These are phyloP conservation scores for Hermatobates lingyangjiaoensis DNA, from an alignment of 1,140 invertebrate genomes.

Conservation along the genomic window DNA sequence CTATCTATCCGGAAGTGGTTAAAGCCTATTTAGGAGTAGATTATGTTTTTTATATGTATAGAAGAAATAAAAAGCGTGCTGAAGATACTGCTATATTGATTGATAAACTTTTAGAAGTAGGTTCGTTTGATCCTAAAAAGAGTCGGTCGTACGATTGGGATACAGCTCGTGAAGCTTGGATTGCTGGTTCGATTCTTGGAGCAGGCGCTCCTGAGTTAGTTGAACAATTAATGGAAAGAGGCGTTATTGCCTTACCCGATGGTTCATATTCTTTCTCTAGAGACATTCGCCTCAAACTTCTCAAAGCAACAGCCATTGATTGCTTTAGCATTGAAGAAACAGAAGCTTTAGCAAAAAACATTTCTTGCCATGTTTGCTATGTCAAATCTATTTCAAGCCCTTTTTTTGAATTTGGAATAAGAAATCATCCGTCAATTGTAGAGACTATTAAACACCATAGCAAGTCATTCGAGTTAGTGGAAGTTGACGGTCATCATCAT, in stretches of 20 bases:
- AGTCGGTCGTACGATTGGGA: conserved; percentile 6
- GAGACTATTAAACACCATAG: conserved; percentile 38
- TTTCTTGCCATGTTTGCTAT: conserved; percentile 57
- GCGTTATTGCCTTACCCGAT: conserved; percentile 32
- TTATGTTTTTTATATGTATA: conserved; percentile 27
- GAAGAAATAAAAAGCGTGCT: conserved; percentile 41
- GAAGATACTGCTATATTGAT: conserved; percentile 42
- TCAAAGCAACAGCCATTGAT: conserved; percentile 37
- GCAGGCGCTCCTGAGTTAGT: conserved; percentile 42
- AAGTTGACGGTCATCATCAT: conserved; percentile 64
- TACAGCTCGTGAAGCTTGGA: conserved; percentile 20
- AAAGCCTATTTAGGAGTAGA: conserved; percentile 11
- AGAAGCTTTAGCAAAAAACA: conserved; percentile 40
- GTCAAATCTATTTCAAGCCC: conserved; percentile 46
- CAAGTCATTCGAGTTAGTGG: conserved; percentile 37
- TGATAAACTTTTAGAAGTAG: conserved; percentile 38
- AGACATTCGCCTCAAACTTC: conserved; percentile 28
- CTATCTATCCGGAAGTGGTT: conserved; percentile 51
- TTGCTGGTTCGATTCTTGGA: conserved; percentile 43
- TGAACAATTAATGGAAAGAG: conserved; percentile 47
- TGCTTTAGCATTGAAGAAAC: conserved; percentile 45
- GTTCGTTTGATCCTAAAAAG: not conserved
- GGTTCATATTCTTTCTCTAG: conserved; percentile 40
- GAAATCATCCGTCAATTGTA: conserved; percentile 39
- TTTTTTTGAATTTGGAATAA: conserved; percentile 38